These are phyloP conservation scores for Tamandua tetradactyla DNA, from an alignment of 2,797 vertebrate genomes.

Conservation along the genomic window DNA sequence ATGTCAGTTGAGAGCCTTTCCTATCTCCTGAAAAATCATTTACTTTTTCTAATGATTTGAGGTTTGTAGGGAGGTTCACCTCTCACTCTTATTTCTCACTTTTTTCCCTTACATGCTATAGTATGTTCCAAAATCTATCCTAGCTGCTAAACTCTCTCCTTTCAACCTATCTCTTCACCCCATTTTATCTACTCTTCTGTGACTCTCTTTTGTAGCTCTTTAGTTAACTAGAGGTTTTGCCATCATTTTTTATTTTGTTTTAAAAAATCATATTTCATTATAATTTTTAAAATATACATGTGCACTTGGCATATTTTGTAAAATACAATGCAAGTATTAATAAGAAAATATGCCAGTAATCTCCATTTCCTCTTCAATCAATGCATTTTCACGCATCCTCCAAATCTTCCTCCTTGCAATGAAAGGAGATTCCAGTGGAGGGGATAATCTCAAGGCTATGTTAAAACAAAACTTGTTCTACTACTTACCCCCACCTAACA, in stretches of 20 bases:
- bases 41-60: constrained; percentile 7
- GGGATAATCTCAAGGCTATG: neutral
- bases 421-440: neutral
- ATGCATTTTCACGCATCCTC: neutral
- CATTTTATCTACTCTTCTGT: neutral
- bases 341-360: neutral
- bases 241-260: neutral
- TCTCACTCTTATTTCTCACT: neutral
- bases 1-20: neutral
- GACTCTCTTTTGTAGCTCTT: neutral
- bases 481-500: neutral
- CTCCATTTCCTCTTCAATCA: constrained; percentile 11
- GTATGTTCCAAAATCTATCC: neutral
- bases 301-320: neutral
- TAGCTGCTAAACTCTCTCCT: neutral
- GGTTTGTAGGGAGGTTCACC: neutral
- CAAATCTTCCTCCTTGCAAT: neutral
- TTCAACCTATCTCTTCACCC: neutral
- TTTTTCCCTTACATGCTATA: neutral
- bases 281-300: neutral
- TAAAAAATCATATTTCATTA: neutral
- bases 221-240: neutral
- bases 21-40: neutral
- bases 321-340: neutral
- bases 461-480: neutral